Evolutionary conservation across 2,888 invertebrate genomes (phyloP).

Genomic region (Acronicta psi): DNA sequence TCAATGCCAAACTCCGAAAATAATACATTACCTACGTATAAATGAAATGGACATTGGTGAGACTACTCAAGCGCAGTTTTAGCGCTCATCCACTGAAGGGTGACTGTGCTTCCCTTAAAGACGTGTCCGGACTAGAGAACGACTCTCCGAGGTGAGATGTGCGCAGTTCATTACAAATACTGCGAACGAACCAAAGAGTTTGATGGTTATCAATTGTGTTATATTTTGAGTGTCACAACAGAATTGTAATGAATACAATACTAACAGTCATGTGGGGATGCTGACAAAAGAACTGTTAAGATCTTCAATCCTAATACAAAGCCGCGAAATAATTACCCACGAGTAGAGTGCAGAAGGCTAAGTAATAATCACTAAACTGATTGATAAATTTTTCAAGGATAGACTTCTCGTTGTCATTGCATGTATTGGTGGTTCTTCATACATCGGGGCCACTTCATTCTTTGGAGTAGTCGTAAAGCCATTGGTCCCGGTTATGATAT

Average conservation of each 20-base stretch:
- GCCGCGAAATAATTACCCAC: too few species aligned
- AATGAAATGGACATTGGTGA: conserved; percentile 25
- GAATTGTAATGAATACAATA: conserved; percentile 18
- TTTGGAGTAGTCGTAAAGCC: too few species aligned
- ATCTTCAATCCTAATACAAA: too few species aligned
- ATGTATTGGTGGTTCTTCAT: too few species aligned
- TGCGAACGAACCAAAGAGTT: conserved; percentile 67
- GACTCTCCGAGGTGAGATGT: conserved; percentile 77
- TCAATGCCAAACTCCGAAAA: not conserved
- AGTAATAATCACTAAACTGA: too few species aligned
- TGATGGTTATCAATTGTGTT: conserved; percentile 51
- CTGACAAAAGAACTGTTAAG: conserved; percentile 17
- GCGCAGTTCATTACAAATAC: conserved; percentile 80
- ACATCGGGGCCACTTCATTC: too few species aligned
- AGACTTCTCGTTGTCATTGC: too few species aligned
- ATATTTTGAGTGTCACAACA: conserved; percentile 34
- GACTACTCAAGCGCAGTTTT: conserved; percentile 69
- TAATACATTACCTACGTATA: conserved; percentile 7
- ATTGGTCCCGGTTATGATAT: too few species aligned
- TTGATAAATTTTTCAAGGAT: too few species aligned
- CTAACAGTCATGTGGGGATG: conserved; percentile 15
- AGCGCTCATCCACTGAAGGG: conserved; percentile 71
- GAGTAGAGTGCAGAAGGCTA: too few species aligned
- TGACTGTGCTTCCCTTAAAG: conserved; percentile 78
- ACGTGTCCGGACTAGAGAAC: conserved; percentile 82